Conservation (phyloP, 2,888 invertebrate species). For the Scaptomyza reducta region DNA sequence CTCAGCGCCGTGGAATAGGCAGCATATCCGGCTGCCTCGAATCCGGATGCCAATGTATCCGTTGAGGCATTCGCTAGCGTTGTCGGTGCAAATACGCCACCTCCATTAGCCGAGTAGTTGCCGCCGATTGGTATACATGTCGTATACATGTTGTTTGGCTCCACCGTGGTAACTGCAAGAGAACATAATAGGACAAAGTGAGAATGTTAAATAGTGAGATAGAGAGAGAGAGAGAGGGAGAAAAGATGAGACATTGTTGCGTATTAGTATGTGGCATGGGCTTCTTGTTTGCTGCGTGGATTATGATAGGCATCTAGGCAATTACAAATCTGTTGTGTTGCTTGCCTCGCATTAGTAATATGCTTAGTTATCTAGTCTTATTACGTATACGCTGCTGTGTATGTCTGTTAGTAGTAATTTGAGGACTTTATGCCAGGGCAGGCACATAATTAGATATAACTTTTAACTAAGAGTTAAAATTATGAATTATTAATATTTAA, state of each 20-base stretch:
- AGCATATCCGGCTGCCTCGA: conserved; percentile 93
- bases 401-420: neutral
- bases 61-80: conserved; percentile 88
- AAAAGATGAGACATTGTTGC: conserved; percentile 8
- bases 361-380: conserved; percentile 9
- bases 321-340: conserved; percentile 10
- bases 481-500: too few species aligned
- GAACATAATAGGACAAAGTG: neutral
- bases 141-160: conserved; percentile 85
- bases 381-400: conserved; percentile 28
- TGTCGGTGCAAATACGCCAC: conserved; percentile 85
- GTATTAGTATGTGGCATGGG: conserved; percentile 43
- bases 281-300: conserved; percentile 20
- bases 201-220: neutral
- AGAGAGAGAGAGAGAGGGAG: conserved; percentile 3
- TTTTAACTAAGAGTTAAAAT: neutral
- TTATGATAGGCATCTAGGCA: conserved; percentile 8
- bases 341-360: neutral
- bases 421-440: neutral
- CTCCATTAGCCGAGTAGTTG: conserved; percentile 79
- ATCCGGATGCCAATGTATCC: conserved; percentile 89
- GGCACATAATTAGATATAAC: neutral
- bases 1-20: conserved; percentile 96
- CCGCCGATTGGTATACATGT: conserved; percentile 85
- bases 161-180: conserved; percentile 83